Evolutionary conservation across 2,797 vertebrate genomes (phyloP).

Genomic region (Numenius phaeopus): DNA sequence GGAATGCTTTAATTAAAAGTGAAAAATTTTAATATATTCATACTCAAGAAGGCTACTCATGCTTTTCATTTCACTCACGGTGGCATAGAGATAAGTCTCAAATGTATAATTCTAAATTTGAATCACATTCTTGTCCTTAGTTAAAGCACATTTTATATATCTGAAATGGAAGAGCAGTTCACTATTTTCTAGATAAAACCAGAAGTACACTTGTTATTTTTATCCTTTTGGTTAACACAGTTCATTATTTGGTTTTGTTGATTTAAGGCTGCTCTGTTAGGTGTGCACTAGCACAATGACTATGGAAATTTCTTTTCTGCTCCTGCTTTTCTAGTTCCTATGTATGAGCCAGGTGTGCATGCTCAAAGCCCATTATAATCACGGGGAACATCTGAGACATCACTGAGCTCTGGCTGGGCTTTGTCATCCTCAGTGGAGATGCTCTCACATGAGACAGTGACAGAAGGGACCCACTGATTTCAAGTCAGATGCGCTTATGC

Average conservation of each 20-base stretch:
- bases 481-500: background rate
- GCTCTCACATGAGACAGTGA: background rate
- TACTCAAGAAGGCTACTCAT: background rate
- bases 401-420: background rate
- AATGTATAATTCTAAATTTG: background rate
- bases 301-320: background rate
- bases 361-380: background rate
- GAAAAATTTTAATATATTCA: constrained; percentile 10
- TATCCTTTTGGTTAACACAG: background rate
- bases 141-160: background rate
- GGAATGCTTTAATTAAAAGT: constrained; percentile 18
- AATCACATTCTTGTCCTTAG: background rate
- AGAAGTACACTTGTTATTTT: background rate
- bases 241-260: background rate
- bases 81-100: background rate
- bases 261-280: background rate
- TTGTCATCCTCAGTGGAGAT: background rate
- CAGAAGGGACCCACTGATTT: background rate
- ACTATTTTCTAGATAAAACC: background rate
- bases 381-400: background rate
- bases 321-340: background rate
- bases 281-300: background rate
- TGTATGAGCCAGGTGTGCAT: fast-evolving
- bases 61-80: background rate
- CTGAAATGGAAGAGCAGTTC: background rate